Conservation (phyloP, 1,140 invertebrate genomes). For the Gonatopus flavifemur region DNA sequence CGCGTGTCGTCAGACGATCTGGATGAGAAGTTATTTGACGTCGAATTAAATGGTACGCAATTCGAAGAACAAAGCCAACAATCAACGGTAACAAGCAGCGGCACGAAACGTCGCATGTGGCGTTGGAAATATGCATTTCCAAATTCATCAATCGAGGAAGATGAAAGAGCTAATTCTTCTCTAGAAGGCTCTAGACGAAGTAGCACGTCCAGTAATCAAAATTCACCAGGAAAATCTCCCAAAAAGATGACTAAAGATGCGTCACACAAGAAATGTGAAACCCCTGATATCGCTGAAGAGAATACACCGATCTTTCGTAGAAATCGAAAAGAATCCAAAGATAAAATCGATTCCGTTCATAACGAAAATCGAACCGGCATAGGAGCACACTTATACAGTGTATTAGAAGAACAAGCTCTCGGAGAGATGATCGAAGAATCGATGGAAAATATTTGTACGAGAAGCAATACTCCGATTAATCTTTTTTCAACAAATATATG, state of each 20-base stretch:
- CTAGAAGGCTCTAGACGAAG: conserved; percentile 45
- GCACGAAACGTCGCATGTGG: conserved; percentile 46
- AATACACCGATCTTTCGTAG: conserved; percentile 21
- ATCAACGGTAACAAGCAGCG: conserved; percentile 20
- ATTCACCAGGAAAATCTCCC: conserved; percentile 45
- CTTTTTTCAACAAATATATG: conserved; percentile 33
- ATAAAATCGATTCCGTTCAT: conserved; percentile 33
- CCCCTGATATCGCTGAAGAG: conserved; percentile 17
- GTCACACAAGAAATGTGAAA: conserved; percentile 27
- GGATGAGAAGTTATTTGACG: conserved; percentile 52
- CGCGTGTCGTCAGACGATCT: conserved; percentile 53
- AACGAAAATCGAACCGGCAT: conserved; percentile 43
- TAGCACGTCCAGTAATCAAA: conserved; percentile 41
- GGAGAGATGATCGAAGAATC: conserved; percentile 40
- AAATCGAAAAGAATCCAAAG: conserved; percentile 32
- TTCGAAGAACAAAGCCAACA: conserved; percentile 29
- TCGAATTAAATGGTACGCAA: conserved; percentile 39
- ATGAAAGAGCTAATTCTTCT: conserved; percentile 32
- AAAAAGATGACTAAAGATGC: conserved; percentile 42
- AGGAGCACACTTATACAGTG: conserved; percentile 50
- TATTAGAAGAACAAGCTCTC: conserved; percentile 53
- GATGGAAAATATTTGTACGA: conserved; percentile 30
- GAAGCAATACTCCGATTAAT: conserved; percentile 28
- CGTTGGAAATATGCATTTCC: conserved; percentile 45
- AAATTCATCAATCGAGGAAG: conserved; percentile 47